Percentiles rank a stretch among this genome's conserved stretches.
These are phyloP conservation scores for Tetrax tetrax DNA, from an alignment of 2,113 vertebrate species.

Conservation along the genomic window DNA sequence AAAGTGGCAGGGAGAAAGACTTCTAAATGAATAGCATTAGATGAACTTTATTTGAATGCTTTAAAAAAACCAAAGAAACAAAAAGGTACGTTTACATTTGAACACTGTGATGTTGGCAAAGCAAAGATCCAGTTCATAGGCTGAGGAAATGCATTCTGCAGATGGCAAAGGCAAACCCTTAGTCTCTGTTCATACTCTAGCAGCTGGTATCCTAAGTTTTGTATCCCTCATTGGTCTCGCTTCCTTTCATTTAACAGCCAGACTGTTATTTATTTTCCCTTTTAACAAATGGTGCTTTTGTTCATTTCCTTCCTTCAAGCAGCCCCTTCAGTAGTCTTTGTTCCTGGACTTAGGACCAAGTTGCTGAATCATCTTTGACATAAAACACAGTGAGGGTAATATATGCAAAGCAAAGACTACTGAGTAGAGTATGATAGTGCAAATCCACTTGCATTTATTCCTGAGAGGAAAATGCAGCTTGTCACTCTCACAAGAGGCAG, in stretches of 20 bases:
- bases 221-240: slow-evolving; percentile 31
- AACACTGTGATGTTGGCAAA: background rate
- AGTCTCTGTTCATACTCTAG: background rate
- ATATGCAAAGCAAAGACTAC: background rate
- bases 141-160: slow-evolving; percentile 24
- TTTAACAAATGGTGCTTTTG: slow-evolving; percentile 29
- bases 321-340: background rate
- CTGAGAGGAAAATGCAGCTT: background rate
- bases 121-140: background rate
- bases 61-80: background rate
- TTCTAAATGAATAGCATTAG: background rate
- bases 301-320: slow-evolving; percentile 21
- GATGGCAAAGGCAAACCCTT: slow-evolving; percentile 38
- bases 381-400: background rate
- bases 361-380: background rate
- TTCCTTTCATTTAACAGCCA: slow-evolving; percentile 33
- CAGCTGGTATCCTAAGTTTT: slow-evolving; percentile 41
- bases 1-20: background rate
- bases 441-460: background rate
- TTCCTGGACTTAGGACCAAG: background rate
- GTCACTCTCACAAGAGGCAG: background rate
- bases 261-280: slow-evolving; percentile 24
- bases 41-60: background rate
- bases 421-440: background rate
- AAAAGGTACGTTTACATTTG: background rate